A percentile compares a stretch with the other conserved stretches of the same genome.
Conservation (phyloP, 2,797 vertebrate species). For the Botia almorhae region DNA sequence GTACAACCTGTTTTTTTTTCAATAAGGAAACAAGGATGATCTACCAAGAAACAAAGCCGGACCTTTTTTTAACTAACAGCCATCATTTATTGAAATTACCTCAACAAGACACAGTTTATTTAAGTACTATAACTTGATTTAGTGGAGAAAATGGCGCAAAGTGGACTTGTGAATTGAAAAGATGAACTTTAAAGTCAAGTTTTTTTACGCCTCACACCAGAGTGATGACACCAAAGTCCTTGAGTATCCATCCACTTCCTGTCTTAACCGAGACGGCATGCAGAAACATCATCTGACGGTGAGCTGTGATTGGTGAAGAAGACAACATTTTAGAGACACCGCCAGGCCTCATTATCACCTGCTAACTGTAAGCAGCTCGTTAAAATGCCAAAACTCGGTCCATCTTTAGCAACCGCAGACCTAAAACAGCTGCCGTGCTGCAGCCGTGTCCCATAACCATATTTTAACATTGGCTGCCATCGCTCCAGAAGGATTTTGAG, state of each 20-base stretch:
- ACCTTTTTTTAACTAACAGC: no score
- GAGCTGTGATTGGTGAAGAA: slow-evolving; percentile 14
- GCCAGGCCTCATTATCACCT: slow-evolving; percentile 53
- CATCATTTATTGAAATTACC: not conserved
- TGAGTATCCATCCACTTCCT: slow-evolving; percentile 13
- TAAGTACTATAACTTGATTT: not conserved
- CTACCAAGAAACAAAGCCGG: no score
- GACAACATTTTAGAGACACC: slow-evolving; percentile 20
- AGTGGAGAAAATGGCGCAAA: not conserved
- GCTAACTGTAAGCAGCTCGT: slow-evolving; percentile 50
- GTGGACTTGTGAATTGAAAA: not conserved
- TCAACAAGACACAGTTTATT: slow-evolving; percentile 1
- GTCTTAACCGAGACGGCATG: not conserved
- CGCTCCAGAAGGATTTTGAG: slow-evolving; percentile 24
- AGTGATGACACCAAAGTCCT: not conserved
- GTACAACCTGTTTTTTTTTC: no score
- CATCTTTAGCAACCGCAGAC: slow-evolving; percentile 28
- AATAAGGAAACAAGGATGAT: no score
- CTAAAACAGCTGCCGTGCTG: slow-evolving; percentile 49
- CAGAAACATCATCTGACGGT: slow-evolving; percentile 38
- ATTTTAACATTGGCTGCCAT: slow-evolving; percentile 31
- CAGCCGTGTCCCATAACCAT: slow-evolving; percentile 37
- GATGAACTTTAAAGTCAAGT: not conserved
- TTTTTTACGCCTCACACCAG: slow-evolving; percentile 7
- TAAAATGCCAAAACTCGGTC: slow-evolving; percentile 48